Conservation (phyloP, 2,113 vertebrate genomes). For the Amblyornis subalaris region DNA sequence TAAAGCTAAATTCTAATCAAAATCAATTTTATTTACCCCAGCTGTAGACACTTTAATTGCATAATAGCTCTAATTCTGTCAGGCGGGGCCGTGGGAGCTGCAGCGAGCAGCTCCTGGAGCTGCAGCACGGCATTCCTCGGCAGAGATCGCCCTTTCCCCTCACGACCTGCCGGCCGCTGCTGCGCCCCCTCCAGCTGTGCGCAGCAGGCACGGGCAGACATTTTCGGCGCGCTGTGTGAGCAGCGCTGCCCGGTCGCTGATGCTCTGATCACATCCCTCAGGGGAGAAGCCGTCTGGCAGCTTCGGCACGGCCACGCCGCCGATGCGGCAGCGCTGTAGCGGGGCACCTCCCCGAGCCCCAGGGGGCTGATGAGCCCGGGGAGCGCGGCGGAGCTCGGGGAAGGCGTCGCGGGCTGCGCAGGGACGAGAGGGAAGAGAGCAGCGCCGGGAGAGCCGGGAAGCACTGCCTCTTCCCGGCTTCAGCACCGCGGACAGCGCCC, state of each 20-base stretch:
- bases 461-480: background rate
- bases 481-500: slow-evolving; percentile 28
- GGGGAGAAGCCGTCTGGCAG: background rate
- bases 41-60: background rate
- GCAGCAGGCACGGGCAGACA: background rate
- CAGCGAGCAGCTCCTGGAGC: background rate
- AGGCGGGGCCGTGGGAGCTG: background rate
- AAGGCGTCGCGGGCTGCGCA: no score
- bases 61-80: background rate
- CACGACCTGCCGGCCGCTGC: background rate
- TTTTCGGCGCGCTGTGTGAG: background rate
- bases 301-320: background rate
- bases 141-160: background rate
- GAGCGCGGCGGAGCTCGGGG: background rate
- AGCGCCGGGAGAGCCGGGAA: background rate
- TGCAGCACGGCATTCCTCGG: background rate
- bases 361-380: no score
- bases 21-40: background rate
- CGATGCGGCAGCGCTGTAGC: background rate
- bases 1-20: background rate
- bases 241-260: background rate
- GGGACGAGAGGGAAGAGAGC: no score
- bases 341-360: accelerated
- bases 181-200: background rate
- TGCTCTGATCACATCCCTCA: background rate